Evolutionary conservation across 1,140 invertebrate genomes (phyloP), one percentile per base, ranked within the genome.

Genomic region (Drosophila teissieri): DNA sequence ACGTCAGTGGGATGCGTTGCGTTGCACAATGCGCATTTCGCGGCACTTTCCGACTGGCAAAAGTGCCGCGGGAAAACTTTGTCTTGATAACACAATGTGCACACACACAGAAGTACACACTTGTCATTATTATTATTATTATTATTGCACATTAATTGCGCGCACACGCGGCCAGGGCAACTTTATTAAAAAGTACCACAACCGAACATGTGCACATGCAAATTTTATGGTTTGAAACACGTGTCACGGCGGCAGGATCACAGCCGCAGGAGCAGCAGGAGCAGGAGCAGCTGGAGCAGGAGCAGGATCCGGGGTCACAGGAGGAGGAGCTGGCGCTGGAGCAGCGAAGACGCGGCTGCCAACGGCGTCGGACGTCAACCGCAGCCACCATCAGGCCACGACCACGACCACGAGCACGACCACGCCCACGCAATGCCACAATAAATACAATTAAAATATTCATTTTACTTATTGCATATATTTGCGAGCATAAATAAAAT

Each of bases 391-490:
- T 31, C 31, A 31, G 27, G 27, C 27, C 27, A 31, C 27, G 27
- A 31, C 27, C 27, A 31, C 7, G 34, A 31, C 7, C 27, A 31
- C 7, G 34, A 24, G 42, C 46, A 15, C 44, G 42, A 11, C 49
- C 46, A 61, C 60, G 49, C 58, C 55, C 77, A 51, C 55, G 36
- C 51, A 49, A 65, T 74, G 52, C 64, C 65, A 88, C 72, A 83
- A 80, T 79, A 89, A 89, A 88, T 85, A 79, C 74, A 89, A 89
- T 80, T 88, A 83, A 86, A 83, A 88, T 80, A 89, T 88, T 69
- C 67, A 79, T 79, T 83, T 89, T 69, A 89, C 79, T 83, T 80
- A 82, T 81, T 73, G 68, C 67, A 65, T 61, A 48, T 72, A 74
- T 65, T 79, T 82, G 65, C 78, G 72, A 48, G 75, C 65, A 83